Conservation (phyloP, 2,797 vertebrate genomes). For the Sebastes oblongus region DNA sequence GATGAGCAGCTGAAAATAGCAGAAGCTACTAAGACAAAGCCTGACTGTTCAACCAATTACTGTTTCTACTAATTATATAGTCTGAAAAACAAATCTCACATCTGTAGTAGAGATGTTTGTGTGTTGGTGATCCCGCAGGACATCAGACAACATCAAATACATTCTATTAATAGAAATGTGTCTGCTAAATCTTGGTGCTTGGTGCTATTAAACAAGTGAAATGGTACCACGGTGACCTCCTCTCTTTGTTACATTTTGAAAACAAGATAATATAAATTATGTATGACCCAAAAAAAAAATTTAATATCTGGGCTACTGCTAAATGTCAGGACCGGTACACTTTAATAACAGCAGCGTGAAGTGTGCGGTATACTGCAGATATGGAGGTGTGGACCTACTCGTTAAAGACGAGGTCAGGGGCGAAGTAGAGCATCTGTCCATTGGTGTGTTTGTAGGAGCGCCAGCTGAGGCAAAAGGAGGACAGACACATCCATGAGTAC, state of each 20-base stretch:
- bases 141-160: not conserved
- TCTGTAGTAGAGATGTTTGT: constrained; percentile 11
- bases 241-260: constrained; percentile 2
- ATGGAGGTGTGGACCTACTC: constrained; percentile 86
- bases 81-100: constrained; percentile 14
- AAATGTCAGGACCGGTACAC: not conserved
- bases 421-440: constrained; percentile 98
- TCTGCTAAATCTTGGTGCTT: not conserved
- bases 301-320: not conserved
- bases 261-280: not conserved
- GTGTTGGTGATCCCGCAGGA: not conserved
- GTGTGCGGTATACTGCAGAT: not conserved
- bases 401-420: constrained; percentile 97
- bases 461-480: constrained; percentile 99
- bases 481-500: constrained; percentile 99
- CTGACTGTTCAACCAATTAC: constrained; percentile 20
- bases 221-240: not conserved
- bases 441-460: constrained; percentile 99
- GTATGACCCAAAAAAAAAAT: not conserved
- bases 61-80: constrained; percentile 21
- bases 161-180: not conserved
- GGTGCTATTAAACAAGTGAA: not conserved
- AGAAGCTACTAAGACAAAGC: constrained; percentile 3
- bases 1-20: constrained; percentile 31
- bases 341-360: not conserved